Percentiles rank a stretch among this genome's conserved stretches.
Conservation (phyloP, 2,797 vertebrate species). For the Arnoldichthys spilopterus region DNA sequence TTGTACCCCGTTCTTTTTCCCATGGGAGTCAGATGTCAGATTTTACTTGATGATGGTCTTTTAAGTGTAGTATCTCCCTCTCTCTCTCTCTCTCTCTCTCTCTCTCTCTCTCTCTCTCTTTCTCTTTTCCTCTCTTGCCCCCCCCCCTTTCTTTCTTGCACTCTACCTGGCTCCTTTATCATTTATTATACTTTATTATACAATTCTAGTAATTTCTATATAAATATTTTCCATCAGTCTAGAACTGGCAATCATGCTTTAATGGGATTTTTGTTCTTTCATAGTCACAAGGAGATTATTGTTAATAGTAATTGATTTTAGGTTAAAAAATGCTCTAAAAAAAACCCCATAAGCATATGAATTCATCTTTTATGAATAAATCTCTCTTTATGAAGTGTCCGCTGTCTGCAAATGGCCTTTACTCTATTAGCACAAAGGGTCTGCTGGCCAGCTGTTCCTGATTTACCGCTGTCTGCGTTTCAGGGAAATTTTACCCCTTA, state of each 20-base stretch:
- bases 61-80: neutral
- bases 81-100: neutral
- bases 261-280: too few relatives aligned
- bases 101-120: neutral
- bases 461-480: constrained; percentile 50
- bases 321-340: too few relatives aligned
- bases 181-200: too few relatives aligned
- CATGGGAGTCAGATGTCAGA: neutral
- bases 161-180: neutral
- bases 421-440: constrained; percentile 27
- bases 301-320: too few relatives aligned
- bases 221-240: neutral
- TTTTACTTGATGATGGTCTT: neutral
- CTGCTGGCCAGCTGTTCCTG: constrained; percentile 49
- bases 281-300: too few relatives aligned
- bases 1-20: neutral
- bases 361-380: neutral
- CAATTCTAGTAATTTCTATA: too few relatives aligned
- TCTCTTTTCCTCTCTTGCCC: too few relatives aligned
- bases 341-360: constrained; percentile 1
- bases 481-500: constrained; percentile 35
- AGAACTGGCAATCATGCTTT: neutral
- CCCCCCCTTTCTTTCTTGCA: too few relatives aligned
- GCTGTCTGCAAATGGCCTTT: constrained; percentile 13
- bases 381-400: neutral